Evolutionary conservation across 2,888 invertebrate species (phyloP), one percentile per base, ranked within the genome.

Genomic region (Aromia moschata): DNA sequence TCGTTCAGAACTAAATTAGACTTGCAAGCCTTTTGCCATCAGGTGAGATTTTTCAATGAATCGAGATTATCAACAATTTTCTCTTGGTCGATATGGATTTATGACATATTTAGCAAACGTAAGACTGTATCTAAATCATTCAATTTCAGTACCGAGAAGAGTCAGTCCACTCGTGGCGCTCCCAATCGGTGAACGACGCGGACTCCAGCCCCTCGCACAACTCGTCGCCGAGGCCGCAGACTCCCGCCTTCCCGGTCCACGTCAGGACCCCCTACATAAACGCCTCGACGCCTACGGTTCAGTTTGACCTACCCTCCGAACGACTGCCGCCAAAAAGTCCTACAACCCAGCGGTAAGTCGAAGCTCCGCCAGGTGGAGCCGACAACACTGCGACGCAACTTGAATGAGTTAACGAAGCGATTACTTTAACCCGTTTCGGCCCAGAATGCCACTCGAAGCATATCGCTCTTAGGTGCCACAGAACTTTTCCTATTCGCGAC

Each of bases 221-320:
- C 58, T 75, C 75, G 16, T 76, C 76, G 18, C 75, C 80, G 38
- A 85, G 93, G 60, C 93, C 94, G 17, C 93, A 93, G 78, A 96
- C 96, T 15, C 96, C 97, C 38, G 92, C 93, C 54, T 97, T 97
- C 84, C 96, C 97, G 60, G 93, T 94, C 54, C 91, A 92, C 74
- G 94, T 94, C 57, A 88, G 93, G 72, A 95, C 94, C 4, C 95
- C 94, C 10, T 89, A 88, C 68, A 92, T 91, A 75, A 90, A 91
- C 75, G 85, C 88, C 41, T 87, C 89, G 56, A 87, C 86, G 57
- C 88, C 89, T 54, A 84, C 87, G 47, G 84, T 84, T 62, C 84
- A 81, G 71, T 79, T 81, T 74, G 79, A 80, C 65, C 60, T 80
- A 69, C 77, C 81, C 60, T 81, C 83, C 74, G 84, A 87, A 72